Evolutionary conservation across 2,113 vertebrate species (phyloP), one percentile per base, ranked within the genome.

Genomic region (Syrrhaptes paradoxus): DNA sequence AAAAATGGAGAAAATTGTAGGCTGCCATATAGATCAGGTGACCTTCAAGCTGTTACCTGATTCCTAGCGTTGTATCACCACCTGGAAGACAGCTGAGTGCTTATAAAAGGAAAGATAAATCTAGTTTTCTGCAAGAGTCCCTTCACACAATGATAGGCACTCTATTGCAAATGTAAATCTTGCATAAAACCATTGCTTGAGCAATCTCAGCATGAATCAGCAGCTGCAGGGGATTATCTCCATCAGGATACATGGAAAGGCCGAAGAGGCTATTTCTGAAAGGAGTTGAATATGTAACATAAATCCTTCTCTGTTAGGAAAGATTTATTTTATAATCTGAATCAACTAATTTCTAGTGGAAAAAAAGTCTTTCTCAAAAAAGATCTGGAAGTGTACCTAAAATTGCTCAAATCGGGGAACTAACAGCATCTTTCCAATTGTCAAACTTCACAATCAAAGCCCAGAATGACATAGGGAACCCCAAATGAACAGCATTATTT

Each of bases 201-300:
- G 95, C 83, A 95, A 95, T 77, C 88, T 77, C 90, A 81, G 72
- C 86, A 55, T 89, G 83, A 95, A 92, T 92, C 90, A 92, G 79
- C 83, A 95, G 76, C 94, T 96, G 88, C 79, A 86, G 76, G 80
- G 90, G 83, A 92, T 93, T 95, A 93, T 89, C 80, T 87, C 80
- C 59, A 59, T 14, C 76, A 77, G 83, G 78, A 34, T 55, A 78
- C 2, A 1, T 8, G 79, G 59, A 92, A 91, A 80, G 72, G 71
- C 77, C 93, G 82, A 87, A 61, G 82, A 83, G 45, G 48, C 79
- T 84, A 3, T 83, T 89, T 84, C 89, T 87, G 72, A 78, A 92
- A 43, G 41, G 65, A 84, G 72, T 0, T 84, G 59, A 92, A 71
- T 45, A 71, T 4, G 8, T 55, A 55, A 67, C 43, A 71, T 34